Conservation (phyloP, 2,888 invertebrate genomes). For the Ischnus inquisitorius region DNA sequence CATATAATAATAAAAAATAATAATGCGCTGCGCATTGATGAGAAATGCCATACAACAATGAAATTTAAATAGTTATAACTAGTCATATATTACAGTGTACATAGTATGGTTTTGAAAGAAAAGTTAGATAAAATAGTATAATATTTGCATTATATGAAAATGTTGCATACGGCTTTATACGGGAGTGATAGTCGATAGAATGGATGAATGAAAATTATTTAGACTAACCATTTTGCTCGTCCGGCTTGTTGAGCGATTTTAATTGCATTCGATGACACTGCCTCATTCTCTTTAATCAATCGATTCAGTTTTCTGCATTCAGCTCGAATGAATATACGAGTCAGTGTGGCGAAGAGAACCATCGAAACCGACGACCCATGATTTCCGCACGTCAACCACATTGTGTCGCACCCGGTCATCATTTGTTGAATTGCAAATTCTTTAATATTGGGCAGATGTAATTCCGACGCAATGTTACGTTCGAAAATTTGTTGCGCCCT, state of each 20-base stretch:
- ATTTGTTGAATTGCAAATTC: slow-evolving; percentile 7
- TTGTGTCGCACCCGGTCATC: slow-evolving; percentile 12
- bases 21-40: too few relatives aligned
- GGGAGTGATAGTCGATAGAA: too few relatives aligned
- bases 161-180: too few relatives aligned
- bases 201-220: background rate
- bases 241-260: slow-evolving; percentile 30
- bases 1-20: too few relatives aligned
- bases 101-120: too few relatives aligned
- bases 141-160: too few relatives aligned
- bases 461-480: background rate
- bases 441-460: background rate
- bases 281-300: background rate
- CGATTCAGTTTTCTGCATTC: slow-evolving; percentile 2
- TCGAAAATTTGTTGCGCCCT: background rate
- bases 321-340: background rate
- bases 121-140: too few relatives aligned
- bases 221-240: slow-evolving; percentile 11
- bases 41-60: too few relatives aligned
- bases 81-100: too few relatives aligned
- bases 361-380: slow-evolving; percentile 8
- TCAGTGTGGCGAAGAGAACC: background rate
- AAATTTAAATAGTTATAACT: too few relatives aligned
- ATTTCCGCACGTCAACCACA: background rate
- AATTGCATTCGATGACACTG: slow-evolving; percentile 1